These are phyloP conservation scores for Pyrrhura leucotis DNA, from an alignment of 2,797 vertebrate genomes.

Conservation along the genomic window DNA sequence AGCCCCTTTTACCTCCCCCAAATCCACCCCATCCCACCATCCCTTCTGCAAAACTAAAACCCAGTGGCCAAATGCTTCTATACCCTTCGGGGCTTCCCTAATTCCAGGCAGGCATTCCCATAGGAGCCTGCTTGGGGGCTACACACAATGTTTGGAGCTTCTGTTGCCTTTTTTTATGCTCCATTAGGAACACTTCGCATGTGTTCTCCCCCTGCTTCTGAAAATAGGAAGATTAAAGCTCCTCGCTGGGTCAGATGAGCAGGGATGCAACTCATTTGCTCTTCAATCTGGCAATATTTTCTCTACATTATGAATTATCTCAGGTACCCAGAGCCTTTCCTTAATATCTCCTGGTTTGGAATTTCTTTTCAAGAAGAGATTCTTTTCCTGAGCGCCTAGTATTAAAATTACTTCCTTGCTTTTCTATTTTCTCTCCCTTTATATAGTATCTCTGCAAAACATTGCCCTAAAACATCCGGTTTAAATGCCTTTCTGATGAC, in stretches of 20 bases:
- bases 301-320: background rate
- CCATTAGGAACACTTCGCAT: background rate
- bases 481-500: background rate
- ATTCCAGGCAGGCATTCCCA: accelerated
- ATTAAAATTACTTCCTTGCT: accelerated
- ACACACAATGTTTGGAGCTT: background rate
- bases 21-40: background rate
- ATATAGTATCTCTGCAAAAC: background rate
- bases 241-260: accelerated
- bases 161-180: background rate
- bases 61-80: accelerated
- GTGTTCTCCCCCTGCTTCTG: background rate
- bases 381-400: accelerated
- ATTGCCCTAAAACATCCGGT: background rate
- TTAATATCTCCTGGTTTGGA: background rate
- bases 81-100: background rate
- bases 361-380: background rate
- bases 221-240: background rate
- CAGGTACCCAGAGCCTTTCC: background rate
- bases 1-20: background rate
- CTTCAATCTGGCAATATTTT: background rate
- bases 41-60: background rate
- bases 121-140: accelerated
- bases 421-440: background rate
- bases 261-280: background rate